These are phyloP conservation scores for Paramacrobiotus metropolitanus DNA, from an alignment of 1,140 invertebrate species.

Conservation along the genomic window DNA sequence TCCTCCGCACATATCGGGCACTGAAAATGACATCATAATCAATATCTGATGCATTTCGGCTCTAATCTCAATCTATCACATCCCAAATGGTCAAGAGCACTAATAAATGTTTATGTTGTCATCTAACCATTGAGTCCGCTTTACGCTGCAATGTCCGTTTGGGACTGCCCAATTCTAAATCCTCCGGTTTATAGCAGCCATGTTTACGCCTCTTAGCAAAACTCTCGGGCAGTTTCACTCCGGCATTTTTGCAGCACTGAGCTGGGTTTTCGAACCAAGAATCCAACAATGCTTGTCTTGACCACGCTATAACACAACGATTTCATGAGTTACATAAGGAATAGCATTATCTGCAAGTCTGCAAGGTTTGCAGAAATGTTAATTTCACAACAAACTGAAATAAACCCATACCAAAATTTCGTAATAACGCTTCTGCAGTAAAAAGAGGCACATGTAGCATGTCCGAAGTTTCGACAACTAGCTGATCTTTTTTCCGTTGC, in stretches of 20 bases:
- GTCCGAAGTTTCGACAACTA: constrained; percentile 45
- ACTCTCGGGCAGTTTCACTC: constrained; percentile 32
- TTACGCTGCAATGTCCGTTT: constrained; percentile 8
- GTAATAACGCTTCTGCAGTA: constrained; percentile 41
- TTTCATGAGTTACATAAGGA: too few relatives aligned
- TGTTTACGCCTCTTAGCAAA: too few relatives aligned
- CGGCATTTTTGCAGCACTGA: constrained; percentile 38
- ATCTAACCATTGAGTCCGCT: constrained; percentile 11
- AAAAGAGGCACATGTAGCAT: constrained; percentile 46
- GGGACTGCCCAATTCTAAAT: constrained; percentile 10
- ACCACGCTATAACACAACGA: constrained; percentile 42
- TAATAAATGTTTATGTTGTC: too few relatives aligned
- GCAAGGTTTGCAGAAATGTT: too few relatives aligned
- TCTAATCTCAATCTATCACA: too few relatives aligned
- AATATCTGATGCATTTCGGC: constrained; percentile 6
- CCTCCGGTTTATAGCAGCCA: too few relatives aligned
- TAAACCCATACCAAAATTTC: constrained; percentile 40
- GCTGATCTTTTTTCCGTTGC: constrained; percentile 46
- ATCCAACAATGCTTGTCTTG: constrained; percentile 37
- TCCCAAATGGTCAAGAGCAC: too few relatives aligned
- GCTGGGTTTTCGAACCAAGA: constrained; percentile 43
- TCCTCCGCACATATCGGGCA: constrained; percentile 36
- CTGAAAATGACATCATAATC: constrained; percentile 22
- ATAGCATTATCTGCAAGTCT: too few relatives aligned
- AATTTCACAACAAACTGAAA: too few relatives aligned